Evolutionary conservation across 1,140 invertebrate genomes (phyloP).

Genomic region (Solenopsis fugax): DNA sequence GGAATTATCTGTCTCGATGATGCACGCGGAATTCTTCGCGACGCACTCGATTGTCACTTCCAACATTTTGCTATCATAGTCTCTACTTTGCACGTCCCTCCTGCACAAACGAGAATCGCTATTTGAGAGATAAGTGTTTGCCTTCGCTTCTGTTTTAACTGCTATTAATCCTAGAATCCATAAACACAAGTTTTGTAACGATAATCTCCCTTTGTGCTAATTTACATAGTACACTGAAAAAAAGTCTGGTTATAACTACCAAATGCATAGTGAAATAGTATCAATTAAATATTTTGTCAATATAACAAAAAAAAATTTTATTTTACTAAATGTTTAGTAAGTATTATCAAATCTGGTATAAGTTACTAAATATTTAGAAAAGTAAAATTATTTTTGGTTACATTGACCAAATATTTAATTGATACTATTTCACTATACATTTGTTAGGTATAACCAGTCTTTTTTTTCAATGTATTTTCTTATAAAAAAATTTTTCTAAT

Average conservation of each 20-base stretch:
- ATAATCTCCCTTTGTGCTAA: neutral
- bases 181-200: neutral
- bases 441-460: no score
- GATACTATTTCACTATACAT: no score
- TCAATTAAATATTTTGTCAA: no score
- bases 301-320: no score
- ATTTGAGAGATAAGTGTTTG: conserved; percentile 23
- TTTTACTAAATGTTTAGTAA: no score
- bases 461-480: no score
- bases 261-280: no score
- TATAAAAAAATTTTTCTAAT: neutral
- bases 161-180: conserved; percentile 4
- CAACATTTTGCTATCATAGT: conserved; percentile 9
- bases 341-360: no score
- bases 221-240: neutral
- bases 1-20: conserved; percentile 35
- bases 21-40: neutral
- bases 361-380: no score
- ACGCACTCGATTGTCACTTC: conserved; percentile 43
- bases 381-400: no score
- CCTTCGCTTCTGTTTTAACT: conserved; percentile 42
- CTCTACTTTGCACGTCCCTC: neutral
- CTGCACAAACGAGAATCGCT: conserved; percentile 2
- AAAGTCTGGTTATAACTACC: no score
- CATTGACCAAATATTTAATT: no score